Conservation (phyloP, 2,888 invertebrate genomes). For the Ennomos erosarius region DNA sequence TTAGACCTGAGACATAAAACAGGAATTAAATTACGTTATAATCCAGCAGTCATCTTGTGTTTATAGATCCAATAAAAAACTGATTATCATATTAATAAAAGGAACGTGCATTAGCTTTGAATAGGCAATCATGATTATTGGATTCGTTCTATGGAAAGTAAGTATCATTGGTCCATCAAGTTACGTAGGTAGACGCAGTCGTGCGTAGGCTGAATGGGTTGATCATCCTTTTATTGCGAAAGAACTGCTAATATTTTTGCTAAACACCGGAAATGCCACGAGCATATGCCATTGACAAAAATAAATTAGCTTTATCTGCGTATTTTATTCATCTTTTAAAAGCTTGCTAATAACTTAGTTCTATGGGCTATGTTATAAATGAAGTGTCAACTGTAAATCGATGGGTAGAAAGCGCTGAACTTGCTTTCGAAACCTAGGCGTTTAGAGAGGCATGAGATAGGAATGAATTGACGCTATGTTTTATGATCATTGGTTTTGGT, state of each 20-base stretch:
- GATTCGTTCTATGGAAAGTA: constrained; percentile 37
- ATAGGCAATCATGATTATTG: constrained; percentile 45
- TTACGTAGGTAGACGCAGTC: constrained; percentile 30
- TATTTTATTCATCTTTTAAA: constrained; percentile 11
- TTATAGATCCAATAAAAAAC: constrained; percentile 39
- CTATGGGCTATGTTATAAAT: constrained; percentile 15
- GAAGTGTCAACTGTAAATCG: constrained; percentile 8
- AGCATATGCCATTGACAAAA: constrained; percentile 3
- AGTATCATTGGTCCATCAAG: constrained; percentile 33
- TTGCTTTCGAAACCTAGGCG: constrained; percentile 12
- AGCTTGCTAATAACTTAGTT: constrained; percentile 10
- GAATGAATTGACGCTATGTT: too few species aligned
- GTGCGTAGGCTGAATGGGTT: constrained; percentile 32
- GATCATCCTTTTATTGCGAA: constrained; percentile 37
- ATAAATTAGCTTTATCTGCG: constrained; percentile 8
- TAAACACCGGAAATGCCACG: constrained; percentile 19
- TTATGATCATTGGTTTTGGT: too few species aligned
- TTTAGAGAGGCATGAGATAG: background rate
- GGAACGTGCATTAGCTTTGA: constrained; percentile 43
- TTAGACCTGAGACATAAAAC: constrained; percentile 27
- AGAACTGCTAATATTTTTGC: constrained; percentile 10
- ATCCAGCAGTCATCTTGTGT: constrained; percentile 25
- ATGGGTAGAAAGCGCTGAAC: constrained; percentile 12
- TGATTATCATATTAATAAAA: constrained; percentile 52
- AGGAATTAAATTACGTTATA: constrained; percentile 27